These are phyloP conservation scores for Hirtodrosophila duncani DNA, from an alignment of 2,888 invertebrate species.

Conservation along the genomic window DNA sequence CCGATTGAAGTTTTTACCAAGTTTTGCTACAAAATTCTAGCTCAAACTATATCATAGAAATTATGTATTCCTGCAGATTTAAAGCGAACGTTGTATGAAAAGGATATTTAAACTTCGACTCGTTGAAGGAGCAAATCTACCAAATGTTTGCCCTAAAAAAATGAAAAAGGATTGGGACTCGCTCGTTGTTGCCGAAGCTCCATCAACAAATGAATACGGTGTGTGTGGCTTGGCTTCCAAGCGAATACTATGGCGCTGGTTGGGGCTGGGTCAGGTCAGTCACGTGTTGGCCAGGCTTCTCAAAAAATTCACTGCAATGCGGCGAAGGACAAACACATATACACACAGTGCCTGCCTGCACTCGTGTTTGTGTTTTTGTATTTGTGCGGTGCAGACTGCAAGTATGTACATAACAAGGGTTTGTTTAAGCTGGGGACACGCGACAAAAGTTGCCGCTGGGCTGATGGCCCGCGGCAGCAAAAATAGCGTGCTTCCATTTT, in stretches of 20 bases:
- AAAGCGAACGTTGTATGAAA: too few species aligned
- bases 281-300: conserved; percentile 55
- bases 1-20: too few species aligned
- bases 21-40: too few species aligned
- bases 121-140: too few species aligned
- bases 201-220: conserved; percentile 56
- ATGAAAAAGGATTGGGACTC: conserved; percentile 52
- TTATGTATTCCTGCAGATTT: too few species aligned
- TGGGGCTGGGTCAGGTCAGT: conserved; percentile 38
- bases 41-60: too few species aligned
- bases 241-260: background rate
- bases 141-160: conserved; percentile 25
- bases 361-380: conserved; percentile 26
- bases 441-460: conserved; percentile 40
- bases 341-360: conserved; percentile 13
- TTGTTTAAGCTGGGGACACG: conserved; percentile 1
- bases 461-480: conserved; percentile 3
- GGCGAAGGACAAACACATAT: conserved; percentile 46
- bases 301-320: conserved; percentile 69
- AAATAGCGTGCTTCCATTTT: conserved; percentile 31
- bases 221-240: background rate
- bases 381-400: conserved; percentile 38
- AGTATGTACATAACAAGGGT: conserved; percentile 41
- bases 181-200: conserved; percentile 35
- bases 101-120: too few species aligned